Evolutionary conservation across 2,797 vertebrate genomes (phyloP).

Genomic region (Todus mexicanus): DNA sequence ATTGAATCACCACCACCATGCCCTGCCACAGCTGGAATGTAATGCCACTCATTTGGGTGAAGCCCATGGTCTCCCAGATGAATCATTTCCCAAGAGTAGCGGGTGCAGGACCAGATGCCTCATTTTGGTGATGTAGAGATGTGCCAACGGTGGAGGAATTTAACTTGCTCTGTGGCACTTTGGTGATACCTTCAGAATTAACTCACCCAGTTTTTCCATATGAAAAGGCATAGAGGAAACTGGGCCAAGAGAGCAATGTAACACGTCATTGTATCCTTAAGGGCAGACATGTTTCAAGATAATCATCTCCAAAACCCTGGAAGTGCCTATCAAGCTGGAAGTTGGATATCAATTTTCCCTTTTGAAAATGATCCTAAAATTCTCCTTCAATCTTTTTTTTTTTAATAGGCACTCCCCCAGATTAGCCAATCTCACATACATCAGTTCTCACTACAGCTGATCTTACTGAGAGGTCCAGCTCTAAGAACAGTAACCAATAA

Average conservation of each 20-base stretch:
- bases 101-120: neutral
- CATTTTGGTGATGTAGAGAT: neutral
- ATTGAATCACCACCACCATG: neutral
- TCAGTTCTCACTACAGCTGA: neutral
- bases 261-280: neutral
- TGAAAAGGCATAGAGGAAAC: neutral
- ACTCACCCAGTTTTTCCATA: fast-evolving
- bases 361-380: neutral
- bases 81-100: neutral
- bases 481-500: neutral
- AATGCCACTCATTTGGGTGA: neutral
- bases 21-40: neutral
- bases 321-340: neutral
- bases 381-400: neutral
- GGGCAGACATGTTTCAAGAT: neutral
- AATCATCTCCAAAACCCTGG: neutral
- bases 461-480: neutral
- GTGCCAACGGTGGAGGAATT: neutral
- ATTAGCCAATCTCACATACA: neutral
- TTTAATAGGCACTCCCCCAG: neutral
- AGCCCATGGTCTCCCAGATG: neutral
- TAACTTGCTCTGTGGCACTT: neutral
- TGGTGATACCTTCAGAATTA: neutral
- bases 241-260: neutral
- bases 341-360: neutral